Evolutionary conservation across 2,888 invertebrate genomes (phyloP).

Genomic region (Callyntrura sp.): DNA sequence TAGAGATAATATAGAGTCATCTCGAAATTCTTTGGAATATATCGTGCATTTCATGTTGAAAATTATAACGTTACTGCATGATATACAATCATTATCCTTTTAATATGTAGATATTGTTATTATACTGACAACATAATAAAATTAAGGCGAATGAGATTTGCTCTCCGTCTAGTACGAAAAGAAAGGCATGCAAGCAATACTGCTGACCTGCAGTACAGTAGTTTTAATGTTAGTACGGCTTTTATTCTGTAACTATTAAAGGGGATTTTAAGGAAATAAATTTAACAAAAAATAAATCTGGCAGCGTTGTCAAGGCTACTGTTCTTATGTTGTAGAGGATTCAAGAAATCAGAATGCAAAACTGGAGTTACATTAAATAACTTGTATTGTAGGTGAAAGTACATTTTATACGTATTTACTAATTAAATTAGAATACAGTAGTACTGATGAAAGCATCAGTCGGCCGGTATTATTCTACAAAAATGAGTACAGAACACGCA

Average conservation of each 20-base stretch:
- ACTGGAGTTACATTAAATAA: too few species aligned
- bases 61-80: neutral
- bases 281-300: neutral
- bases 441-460: too few species aligned
- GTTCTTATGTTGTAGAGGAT: too few species aligned
- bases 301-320: too few species aligned
- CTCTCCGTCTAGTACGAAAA: neutral
- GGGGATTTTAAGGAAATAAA: neutral
- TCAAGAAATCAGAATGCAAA: too few species aligned
- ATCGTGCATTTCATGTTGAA: slow-evolving; percentile 32
- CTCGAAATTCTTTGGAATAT: slow-evolving; percentile 23
- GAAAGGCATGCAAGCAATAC: neutral
- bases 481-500: neutral
- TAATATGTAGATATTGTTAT: neutral
- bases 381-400: too few species aligned
- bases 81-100: neutral
- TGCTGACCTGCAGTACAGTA: slow-evolving; percentile 54
- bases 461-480: neutral
- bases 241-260: neutral
- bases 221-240: neutral
- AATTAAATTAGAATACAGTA: too few species aligned
- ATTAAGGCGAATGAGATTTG: neutral
- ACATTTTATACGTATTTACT: too few species aligned
- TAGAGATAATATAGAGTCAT: slow-evolving; percentile 18
- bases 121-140: neutral